Percentiles rank a stretch among this genome's conserved stretches.
Evolutionary conservation across 2,113 vertebrate species (phyloP).

Genomic region (Mugil cephalus): DNA sequence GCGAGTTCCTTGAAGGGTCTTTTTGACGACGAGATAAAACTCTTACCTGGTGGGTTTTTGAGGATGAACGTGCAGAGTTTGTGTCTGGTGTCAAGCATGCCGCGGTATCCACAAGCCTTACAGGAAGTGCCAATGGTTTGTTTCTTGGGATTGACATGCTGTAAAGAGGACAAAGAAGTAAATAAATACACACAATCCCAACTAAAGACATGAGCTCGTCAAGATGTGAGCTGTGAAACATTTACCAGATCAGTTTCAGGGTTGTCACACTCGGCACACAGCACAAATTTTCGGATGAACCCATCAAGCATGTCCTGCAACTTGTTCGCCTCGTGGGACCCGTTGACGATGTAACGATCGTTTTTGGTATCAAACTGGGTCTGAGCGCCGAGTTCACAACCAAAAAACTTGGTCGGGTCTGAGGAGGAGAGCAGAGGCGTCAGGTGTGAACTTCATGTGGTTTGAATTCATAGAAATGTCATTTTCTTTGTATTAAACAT

Average conservation of each 20-base stretch:
- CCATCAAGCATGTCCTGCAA: slow-evolving; percentile 99
- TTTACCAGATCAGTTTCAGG: slow-evolving; percentile 98
- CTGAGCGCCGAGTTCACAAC: slow-evolving; percentile 99
- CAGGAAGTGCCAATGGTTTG: slow-evolving; percentile 99
- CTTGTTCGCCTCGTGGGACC: slow-evolving; percentile 99
- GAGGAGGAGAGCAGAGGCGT: background rate
- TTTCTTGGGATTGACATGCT: slow-evolving; percentile 99
- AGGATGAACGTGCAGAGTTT: slow-evolving; percentile 99
- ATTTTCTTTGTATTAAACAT: no score
- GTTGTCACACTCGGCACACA: slow-evolving; percentile 99
- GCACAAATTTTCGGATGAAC: slow-evolving; percentile 99
- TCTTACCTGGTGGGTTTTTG: slow-evolving; percentile 99
- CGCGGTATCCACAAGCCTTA: slow-evolving; percentile 98
- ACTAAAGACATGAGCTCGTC: background rate
- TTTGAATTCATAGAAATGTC: no score
- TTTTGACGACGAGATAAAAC: rapidly evolving
- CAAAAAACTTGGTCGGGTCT: slow-evolving; percentile 99
- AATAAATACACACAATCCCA: background rate
- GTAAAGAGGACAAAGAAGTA: slow-evolving; percentile 17
- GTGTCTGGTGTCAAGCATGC: slow-evolving; percentile 99
- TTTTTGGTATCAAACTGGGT: slow-evolving; percentile 99
- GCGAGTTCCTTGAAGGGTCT: background rate
- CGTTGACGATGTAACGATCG: slow-evolving; percentile 99
- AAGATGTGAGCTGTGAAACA: background rate
- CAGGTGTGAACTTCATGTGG: background rate